These are phyloP conservation scores for Andrena fulva DNA, from an alignment of 2,888 invertebrate genomes.

Conservation along the genomic window DNA sequence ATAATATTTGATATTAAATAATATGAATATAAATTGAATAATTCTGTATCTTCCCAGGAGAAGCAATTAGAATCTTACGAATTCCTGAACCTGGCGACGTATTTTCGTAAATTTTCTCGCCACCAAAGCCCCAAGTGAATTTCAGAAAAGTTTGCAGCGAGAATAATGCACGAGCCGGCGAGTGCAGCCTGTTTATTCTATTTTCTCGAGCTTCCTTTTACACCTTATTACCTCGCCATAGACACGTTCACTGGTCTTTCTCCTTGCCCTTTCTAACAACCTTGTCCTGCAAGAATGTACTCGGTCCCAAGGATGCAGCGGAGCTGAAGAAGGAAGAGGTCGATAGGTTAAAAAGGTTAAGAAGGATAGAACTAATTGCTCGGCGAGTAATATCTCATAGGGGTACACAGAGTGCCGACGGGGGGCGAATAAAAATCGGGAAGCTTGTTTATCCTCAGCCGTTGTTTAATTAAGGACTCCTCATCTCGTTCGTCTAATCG, in stretches of 20 bases:
- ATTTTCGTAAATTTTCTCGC: background rate
- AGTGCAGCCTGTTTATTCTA: constrained; percentile 32
- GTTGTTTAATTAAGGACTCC: constrained; percentile 31
- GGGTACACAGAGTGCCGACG: constrained; percentile 7
- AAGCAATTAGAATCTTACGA: no score
- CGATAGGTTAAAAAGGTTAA: constrained; percentile 60
- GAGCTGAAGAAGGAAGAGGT: constrained; percentile 48
- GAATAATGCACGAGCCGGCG: background rate
- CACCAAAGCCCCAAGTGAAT: background rate
- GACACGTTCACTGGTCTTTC: constrained; percentile 58
- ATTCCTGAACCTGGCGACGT: background rate
- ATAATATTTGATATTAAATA: no score
- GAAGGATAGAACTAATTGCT: constrained; percentile 61
- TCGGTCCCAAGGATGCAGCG: constrained; percentile 57
- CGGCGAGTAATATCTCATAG: constrained; percentile 49
- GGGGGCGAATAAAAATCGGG: constrained; percentile 29
- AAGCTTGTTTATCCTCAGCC: constrained; percentile 19
- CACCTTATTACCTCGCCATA: constrained; percentile 54
- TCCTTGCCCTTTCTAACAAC: constrained; percentile 61
- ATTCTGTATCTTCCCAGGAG: no score
- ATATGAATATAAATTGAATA: no score
- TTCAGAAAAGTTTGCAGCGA: background rate
- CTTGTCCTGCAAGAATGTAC: constrained; percentile 63
- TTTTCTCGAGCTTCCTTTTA: constrained; percentile 44
- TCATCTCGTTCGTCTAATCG: constrained; percentile 16